Conservation (phyloP, 2,113 vertebrate species). For the Erythrocercus mccallii region DNA sequence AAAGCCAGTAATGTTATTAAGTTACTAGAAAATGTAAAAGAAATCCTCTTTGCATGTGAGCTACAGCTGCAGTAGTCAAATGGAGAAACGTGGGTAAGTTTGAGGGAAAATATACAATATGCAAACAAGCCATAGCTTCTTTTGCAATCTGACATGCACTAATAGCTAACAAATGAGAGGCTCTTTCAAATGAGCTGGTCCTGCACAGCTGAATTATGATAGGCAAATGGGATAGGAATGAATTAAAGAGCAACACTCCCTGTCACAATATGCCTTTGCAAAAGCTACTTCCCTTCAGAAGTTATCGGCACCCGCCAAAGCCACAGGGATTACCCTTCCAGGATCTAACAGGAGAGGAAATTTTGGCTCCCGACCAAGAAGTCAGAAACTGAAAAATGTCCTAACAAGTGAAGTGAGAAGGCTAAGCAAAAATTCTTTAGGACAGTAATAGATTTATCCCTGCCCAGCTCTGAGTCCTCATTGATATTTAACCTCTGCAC, state of each 20-base stretch:
- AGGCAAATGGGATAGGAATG: constrained; percentile 34
- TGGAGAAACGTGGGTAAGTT: neutral
- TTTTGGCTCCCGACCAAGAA: constrained; percentile 20
- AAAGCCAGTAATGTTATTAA: neutral
- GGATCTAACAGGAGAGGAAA: neutral
- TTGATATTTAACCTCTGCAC: neutral
- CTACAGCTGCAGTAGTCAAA: neutral
- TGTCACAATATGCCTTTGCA: neutral
- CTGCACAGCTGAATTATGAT: constrained; percentile 13
- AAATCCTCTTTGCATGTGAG: neutral
- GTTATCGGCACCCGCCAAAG: constrained; percentile 26
- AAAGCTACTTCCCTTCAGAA: constrained; percentile 20
- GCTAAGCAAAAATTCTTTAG: constrained; percentile 31
- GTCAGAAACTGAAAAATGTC: constrained; percentile 21
- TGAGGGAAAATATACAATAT: neutral
- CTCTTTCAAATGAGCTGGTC: constrained; percentile 22
- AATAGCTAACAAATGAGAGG: constrained; percentile 37
- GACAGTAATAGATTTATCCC: constrained; percentile 24
- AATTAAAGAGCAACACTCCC: neutral
- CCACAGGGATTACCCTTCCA: constrained; percentile 29
- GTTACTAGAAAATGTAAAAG: neutral
- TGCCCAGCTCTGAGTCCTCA: neutral
- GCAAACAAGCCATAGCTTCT: neutral
- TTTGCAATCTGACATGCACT: neutral
- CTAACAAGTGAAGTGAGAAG: constrained; percentile 33